These are phyloP conservation scores for Ips nitidus DNA, from an alignment of 1,140 invertebrate species.

Conservation along the genomic window DNA sequence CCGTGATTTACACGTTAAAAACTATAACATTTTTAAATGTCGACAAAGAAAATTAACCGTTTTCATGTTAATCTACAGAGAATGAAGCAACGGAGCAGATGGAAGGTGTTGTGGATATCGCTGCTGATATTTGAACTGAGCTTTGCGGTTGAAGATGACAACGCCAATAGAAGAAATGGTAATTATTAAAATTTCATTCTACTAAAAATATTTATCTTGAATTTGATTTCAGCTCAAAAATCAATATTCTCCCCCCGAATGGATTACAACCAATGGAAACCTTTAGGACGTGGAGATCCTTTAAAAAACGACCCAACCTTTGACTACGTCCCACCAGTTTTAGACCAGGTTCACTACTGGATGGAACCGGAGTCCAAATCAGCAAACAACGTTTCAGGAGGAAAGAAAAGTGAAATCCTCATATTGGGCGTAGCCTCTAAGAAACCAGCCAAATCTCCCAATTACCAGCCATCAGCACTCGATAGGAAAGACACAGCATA, in stretches of 20 bases:
- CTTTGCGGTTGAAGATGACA: slow-evolving; percentile 21
- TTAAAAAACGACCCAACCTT: slow-evolving; percentile 79
- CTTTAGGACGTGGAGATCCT: slow-evolving; percentile 72
- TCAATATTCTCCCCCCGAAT: slow-evolving; percentile 66
- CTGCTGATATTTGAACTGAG: slow-evolving; percentile 18
- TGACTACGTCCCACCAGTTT: slow-evolving; percentile 75
- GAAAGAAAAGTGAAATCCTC: slow-evolving; percentile 64
- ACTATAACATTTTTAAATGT: neutral
- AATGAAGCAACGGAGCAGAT: slow-evolving; percentile 46
- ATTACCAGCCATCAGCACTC: slow-evolving; percentile 43
- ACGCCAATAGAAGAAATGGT: slow-evolving; percentile 28
- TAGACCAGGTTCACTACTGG: slow-evolving; percentile 77
- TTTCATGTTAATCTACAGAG: slow-evolving; percentile 30
- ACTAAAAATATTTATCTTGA: neutral
- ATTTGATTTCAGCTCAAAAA: slow-evolving; percentile 22
- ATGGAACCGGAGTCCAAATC: slow-evolving; percentile 55
- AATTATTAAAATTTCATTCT: slow-evolving; percentile 5
- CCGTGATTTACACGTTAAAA: slow-evolving; percentile 4
- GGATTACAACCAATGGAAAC: slow-evolving; percentile 77
- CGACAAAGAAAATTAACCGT: neutral
- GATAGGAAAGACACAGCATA: slow-evolving; percentile 48
- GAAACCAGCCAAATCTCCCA: slow-evolving; percentile 57
- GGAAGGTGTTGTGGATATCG: slow-evolving; percentile 41
- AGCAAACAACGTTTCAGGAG: slow-evolving; percentile 48
- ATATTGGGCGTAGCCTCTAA: slow-evolving; percentile 67